Evolutionary conservation across 1,140 invertebrate genomes (phyloP).

Genomic region (Halesus radiatus): DNA sequence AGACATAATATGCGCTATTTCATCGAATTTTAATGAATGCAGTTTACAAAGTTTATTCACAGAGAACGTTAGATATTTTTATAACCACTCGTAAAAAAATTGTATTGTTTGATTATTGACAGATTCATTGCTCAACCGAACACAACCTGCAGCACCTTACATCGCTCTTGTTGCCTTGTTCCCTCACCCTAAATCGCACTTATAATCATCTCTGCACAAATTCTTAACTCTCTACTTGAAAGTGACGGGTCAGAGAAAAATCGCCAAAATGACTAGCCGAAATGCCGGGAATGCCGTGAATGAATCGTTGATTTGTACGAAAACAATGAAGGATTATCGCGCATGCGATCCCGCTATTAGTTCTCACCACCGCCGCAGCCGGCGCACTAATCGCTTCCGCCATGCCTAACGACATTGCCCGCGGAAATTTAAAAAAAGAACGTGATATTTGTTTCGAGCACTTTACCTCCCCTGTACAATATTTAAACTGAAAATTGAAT

Average conservation of each 20-base stretch:
- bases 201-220: no score
- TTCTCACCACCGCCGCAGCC: constrained; percentile 14
- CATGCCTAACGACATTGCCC: constrained; percentile 40
- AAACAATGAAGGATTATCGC: constrained; percentile 55
- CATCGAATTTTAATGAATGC: no score
- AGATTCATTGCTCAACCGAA: no score
- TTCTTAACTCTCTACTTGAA: no score
- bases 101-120: no score
- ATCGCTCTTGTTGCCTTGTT: no score
- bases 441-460: constrained; percentile 9
- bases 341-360: constrained; percentile 55
- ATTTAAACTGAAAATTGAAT: neutral
- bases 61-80: no score
- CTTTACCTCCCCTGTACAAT: neutral
- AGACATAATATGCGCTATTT: no score
- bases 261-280: constrained; percentile 17
- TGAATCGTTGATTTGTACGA: constrained; percentile 53
- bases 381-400: constrained; percentile 52
- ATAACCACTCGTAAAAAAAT: no score
- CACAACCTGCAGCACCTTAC: no score
- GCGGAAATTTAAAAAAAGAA: constrained; percentile 36
- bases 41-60: no score
- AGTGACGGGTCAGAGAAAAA: neutral
- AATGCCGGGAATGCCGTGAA: constrained; percentile 34
- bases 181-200: no score